Evolutionary conservation across 1,140 invertebrate genomes (phyloP), one percentile per base, ranked within the genome.

Genomic region (Aphelenchoides avenae): DNA sequence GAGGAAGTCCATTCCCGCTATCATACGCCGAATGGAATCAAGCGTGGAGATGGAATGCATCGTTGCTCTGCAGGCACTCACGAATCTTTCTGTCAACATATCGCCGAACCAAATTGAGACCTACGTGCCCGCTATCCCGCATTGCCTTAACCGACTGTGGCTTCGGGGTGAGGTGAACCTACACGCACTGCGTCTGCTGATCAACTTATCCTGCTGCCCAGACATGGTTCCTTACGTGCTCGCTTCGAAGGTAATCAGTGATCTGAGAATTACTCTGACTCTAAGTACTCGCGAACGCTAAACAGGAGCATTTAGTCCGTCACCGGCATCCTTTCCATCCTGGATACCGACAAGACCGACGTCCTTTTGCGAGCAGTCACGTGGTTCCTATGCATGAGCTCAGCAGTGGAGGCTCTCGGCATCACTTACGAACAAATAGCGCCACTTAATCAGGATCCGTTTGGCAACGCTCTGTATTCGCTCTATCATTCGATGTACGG

Each of bases 121-220:
- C 6, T 70, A 58, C 31, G 42, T 68, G 18, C 68, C 69, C 3
- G 54, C 44, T 9, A 70, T 70, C 18, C 66, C 66, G 13, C 57
- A 52, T 39, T 66, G 63, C 22, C 46, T 70, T 5, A 54, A 57
- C 30, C 48, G 48, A 29, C 26, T 70, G 15, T 70, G 68, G 68
- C 34, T 72, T 6, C 47, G 62, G 26, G 68, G 68, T 26, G 68
- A 70, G 51, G 51, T 57, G 2, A 69, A 81, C 61, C 69, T 85
- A 11, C 83, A 85, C 65, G 78, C 83, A 11, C 70, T 84, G 0
- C 82, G 83, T 66, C 72, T 85, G 26, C 78, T 86, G n/a, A 83
- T 85, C 39, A 86, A 86, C 74, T 74, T 86, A 3, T 84, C 84
- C 3, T 83, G 82, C 60, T 85, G 84, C 73, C 77, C 81, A 63